Base-by-base conservation (phyloP, 2,888 invertebrate genomes). In the Acanthopleura granulata region DNA sequence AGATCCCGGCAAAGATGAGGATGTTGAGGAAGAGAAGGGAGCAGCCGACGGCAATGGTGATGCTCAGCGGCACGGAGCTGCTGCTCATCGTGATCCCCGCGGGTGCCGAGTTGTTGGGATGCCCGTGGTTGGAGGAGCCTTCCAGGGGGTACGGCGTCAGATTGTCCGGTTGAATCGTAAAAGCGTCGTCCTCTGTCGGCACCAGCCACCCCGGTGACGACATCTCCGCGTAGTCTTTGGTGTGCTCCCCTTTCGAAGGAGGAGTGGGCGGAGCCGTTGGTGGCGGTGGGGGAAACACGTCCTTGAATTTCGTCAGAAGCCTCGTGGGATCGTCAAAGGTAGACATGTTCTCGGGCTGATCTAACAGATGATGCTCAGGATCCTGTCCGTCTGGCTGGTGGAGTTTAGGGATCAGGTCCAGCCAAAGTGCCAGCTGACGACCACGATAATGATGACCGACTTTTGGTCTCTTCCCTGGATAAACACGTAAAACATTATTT, bases 371-470 rank as follows among this genome's bases (percentile, higher is more conserved):
- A 90, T 96, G 96, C 0, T 95, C 94, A 66, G 95, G 93, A 85
- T 93, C 92, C 78, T 95, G 94, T 87, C 96, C 96, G 84, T 95
- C 95, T 0, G 95, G 94, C 82, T 94, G 93, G 91, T 96, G 92
- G 82, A 94, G 93, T 88, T 97, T 97, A 50, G 98, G 98, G 76
- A 98, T 96, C 73, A 98, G 92, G 88, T 97, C 97, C 76, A 97
- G 91, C 98, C 98, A 98, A 91, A 98, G 96, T 0, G 97, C 97
- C 74, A 98, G 92, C 81, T 97, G 97, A 91, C 97, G 97, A 0
- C 97, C 97, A 80, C 97, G 93, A 91, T 97, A 98, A 92, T 97
- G 97, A 85, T 96, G 96, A 90, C 96, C 96, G 81, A 97, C 91
- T 89, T 96, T 96, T 0, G 97, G 95, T 89, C 97, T 96, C 72